Conservation (phyloP, 2,888 invertebrate genomes). For the Tholera decimalis region DNA sequence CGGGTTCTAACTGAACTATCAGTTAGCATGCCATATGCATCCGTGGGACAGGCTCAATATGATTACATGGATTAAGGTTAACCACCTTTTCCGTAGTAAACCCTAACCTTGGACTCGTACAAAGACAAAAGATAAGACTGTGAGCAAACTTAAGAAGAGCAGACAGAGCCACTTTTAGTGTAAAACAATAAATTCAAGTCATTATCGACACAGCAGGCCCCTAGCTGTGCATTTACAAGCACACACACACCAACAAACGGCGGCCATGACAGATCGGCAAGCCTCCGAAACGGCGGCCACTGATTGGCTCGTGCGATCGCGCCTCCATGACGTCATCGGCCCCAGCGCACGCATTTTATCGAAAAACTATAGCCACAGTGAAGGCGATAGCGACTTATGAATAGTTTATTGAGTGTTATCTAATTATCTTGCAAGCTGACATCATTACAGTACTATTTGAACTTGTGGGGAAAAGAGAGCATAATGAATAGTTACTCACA, state of each 20-base stretch:
- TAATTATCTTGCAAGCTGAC: conserved; percentile 10
- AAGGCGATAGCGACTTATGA: conserved; percentile 72
- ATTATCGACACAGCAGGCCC: conserved; percentile 45
- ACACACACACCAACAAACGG: conserved; percentile 60
- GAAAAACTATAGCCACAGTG: conserved; percentile 68
- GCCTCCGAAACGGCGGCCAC: conserved; percentile 77
- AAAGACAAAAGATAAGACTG: conserved; percentile 27
- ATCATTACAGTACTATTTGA: conserved; percentile 16
- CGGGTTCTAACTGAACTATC: neutral
- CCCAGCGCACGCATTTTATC: conserved; percentile 76
- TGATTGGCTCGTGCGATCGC: conserved; percentile 80
- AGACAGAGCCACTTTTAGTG: conserved; percentile 20
- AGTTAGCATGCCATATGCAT: neutral
- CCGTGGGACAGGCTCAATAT: neutral
- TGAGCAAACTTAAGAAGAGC: conserved; percentile 10
- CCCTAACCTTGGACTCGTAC: conserved; percentile 36
- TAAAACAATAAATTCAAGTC: conserved; percentile 40
- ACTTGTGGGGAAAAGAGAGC: conserved; percentile 9
- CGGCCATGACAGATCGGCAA: conserved; percentile 82
- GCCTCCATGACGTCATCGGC: conserved; percentile 84
- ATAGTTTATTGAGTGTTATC: conserved; percentile 37
- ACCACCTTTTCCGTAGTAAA: conserved; percentile 15
- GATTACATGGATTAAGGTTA: conserved; percentile 3
- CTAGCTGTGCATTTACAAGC: conserved; percentile 63
- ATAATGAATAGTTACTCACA: conserved; percentile 3